Evolutionary conservation across 2,888 invertebrate species (phyloP).

Genomic region (Doris montereyensis): DNA sequence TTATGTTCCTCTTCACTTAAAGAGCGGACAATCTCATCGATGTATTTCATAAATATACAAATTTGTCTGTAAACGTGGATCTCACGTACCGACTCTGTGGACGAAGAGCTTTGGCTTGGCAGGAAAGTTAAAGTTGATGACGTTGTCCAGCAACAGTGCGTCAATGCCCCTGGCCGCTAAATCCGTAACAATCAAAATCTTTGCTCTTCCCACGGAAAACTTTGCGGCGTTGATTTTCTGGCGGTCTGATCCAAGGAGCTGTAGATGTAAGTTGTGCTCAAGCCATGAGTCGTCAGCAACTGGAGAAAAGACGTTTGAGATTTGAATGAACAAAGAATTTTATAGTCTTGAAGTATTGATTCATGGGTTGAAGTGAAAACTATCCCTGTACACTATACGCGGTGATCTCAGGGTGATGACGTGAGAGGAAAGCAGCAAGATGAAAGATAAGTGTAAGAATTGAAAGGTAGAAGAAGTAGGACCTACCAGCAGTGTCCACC

Average conservation of each 20-base stretch:
- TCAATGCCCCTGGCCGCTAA: constrained; percentile 98
- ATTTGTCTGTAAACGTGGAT: neutral
- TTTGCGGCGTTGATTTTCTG: constrained; percentile 89
- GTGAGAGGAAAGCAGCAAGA: too few relatives aligned
- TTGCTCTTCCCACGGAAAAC: constrained; percentile 80
- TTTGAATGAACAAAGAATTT: too few relatives aligned
- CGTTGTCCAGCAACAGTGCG: constrained; percentile 94
- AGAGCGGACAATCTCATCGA: neutral
- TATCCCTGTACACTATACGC: too few relatives aligned
- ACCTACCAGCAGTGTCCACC: too few relatives aligned
- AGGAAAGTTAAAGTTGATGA: constrained; percentile 97
- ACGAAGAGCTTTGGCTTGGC: constrained; percentile 97
- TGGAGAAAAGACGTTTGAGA: constrained; percentile 40
- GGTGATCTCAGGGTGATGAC: too few relatives aligned
- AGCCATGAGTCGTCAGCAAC: constrained; percentile 79
- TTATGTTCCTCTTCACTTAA: neutral
- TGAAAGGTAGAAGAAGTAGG: too few relatives aligned
- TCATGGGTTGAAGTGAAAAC: too few relatives aligned
- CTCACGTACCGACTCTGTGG: constrained; percentile 91
- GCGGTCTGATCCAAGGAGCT: constrained; percentile 95
- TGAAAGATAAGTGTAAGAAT: too few relatives aligned
- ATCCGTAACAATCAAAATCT: constrained; percentile 94
- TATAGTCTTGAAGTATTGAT: too few relatives aligned
- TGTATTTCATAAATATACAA: neutral
- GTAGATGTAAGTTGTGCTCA: constrained; percentile 92